Evolutionary conservation across 2,888 invertebrate species (phyloP).

Genomic region (Nomada goodeniana): DNA sequence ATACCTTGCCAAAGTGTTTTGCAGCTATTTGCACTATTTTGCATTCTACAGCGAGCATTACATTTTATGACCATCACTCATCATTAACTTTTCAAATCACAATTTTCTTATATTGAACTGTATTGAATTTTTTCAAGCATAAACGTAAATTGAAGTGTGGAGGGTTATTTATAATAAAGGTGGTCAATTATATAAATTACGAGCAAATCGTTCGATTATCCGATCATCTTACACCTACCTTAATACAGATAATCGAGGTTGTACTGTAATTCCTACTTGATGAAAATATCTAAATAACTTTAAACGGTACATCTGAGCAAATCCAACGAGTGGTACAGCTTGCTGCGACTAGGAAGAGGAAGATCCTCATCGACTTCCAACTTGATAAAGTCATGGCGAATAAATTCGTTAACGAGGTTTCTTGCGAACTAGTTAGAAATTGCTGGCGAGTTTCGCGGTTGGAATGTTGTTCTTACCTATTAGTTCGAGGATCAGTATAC

Average conservation of each 20-base stretch:
- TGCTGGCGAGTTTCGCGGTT: conserved; percentile 51
- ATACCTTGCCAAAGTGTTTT: too few species aligned
- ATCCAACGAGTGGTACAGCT: neutral
- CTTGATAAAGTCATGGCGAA: conserved; percentile 66
- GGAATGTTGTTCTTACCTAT: conserved; percentile 57
- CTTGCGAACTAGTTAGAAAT: conserved; percentile 68
- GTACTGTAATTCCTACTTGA: conserved; percentile 25
- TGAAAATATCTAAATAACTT: conserved; percentile 43
- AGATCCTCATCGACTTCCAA: conserved; percentile 45
- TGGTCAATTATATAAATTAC: too few species aligned
- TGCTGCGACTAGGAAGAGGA: conserved; percentile 37
- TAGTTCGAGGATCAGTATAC: conserved; percentile 28
- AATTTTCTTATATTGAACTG: too few species aligned
- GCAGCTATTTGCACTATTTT: too few species aligned
- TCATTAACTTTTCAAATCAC: too few species aligned
- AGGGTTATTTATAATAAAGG: too few species aligned
- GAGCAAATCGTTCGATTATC: too few species aligned
- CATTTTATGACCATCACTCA: too few species aligned
- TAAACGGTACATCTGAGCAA: conserved; percentile 26
- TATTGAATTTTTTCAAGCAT: too few species aligned
- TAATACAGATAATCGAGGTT: conserved; percentile 1
- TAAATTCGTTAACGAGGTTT: conserved; percentile 71
- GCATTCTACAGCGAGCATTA: too few species aligned
- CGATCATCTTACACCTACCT: neutral
- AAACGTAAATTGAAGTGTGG: too few species aligned